Evolutionary conservation across 2,113 vertebrate species (phyloP).

Genomic region (Oenanthe oenanthe): DNA sequence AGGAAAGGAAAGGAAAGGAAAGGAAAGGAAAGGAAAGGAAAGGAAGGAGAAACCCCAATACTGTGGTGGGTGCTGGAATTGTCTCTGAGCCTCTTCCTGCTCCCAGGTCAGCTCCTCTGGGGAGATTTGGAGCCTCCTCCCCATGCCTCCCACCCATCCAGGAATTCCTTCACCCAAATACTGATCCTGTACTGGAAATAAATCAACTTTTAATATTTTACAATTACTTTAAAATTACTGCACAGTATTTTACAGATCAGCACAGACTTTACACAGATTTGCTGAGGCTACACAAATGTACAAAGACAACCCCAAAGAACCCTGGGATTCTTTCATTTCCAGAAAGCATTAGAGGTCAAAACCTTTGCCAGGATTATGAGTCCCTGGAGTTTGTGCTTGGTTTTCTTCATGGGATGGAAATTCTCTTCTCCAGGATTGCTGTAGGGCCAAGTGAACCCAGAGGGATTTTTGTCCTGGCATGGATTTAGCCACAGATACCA

Average conservation of each 20-base stretch:
- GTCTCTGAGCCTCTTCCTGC: background rate
- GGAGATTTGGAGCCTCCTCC: background rate
- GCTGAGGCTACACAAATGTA: background rate
- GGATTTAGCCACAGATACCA: background rate
- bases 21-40: too few species aligned
- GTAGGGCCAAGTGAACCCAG: background rate
- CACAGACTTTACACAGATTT: background rate
- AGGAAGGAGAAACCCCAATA: rapidly evolving
- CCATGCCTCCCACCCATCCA: background rate
- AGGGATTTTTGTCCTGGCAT: background rate
- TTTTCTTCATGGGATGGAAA: background rate
- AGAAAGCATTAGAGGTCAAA: background rate
- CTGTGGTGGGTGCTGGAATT: background rate
- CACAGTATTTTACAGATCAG: conserved; percentile 44
- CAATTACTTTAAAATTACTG: conserved; percentile 16
- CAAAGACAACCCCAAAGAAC: background rate
- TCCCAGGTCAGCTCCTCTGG: background rate
- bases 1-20: too few species aligned
- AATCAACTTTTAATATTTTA: conserved; percentile 65
- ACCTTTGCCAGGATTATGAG: background rate
- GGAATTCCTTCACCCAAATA: background rate
- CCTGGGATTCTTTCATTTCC: background rate
- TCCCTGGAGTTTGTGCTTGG: background rate
- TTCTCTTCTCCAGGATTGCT: background rate
- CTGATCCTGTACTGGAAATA: background rate